Evolutionary conservation across 2,113 vertebrate genomes (phyloP).

Genomic region (Pterophyllum scalare): DNA sequence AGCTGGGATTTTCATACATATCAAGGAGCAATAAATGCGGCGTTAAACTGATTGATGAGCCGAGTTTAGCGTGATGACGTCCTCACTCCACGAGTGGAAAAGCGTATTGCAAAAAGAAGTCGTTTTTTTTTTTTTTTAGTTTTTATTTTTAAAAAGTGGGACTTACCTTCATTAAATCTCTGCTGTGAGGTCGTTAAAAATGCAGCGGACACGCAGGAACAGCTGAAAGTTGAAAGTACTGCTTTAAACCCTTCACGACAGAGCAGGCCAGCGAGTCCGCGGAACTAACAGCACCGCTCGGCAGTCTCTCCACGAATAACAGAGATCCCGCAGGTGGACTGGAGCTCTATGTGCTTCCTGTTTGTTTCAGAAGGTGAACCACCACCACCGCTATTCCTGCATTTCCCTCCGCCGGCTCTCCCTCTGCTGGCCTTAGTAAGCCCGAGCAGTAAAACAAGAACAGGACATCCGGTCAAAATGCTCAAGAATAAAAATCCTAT

Average conservation of each 20-base stretch:
- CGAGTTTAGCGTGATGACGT: conserved; percentile 16
- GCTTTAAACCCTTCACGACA: background rate
- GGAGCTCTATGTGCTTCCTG: conserved; percentile 65
- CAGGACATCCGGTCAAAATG: conserved; percentile 11
- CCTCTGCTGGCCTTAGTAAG: conserved; percentile 10
- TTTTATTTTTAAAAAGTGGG: background rate
- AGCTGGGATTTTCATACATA: background rate
- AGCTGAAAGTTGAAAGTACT: conserved; percentile 6
- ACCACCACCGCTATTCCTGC: background rate
- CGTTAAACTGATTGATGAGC: background rate
- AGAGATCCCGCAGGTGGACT: conserved; percentile 45
- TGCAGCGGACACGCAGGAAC: background rate
- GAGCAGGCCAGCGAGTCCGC: background rate
- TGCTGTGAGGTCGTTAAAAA: background rate
- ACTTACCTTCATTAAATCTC: conserved; percentile 54
- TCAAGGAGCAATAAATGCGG: background rate
- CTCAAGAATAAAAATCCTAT: conserved; percentile 38
- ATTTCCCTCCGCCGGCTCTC: conserved; percentile 39
- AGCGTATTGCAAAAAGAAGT: background rate
- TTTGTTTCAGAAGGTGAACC: conserved; percentile 67
- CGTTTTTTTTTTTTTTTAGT: too few relatives aligned
- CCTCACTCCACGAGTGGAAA: background rate
- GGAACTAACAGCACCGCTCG: background rate
- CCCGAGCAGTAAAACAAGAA: background rate
- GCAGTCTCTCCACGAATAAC: conserved; percentile 15